Conservation (phyloP, 2,888 invertebrate species). For the Leptopilina drosophilae region DNA sequence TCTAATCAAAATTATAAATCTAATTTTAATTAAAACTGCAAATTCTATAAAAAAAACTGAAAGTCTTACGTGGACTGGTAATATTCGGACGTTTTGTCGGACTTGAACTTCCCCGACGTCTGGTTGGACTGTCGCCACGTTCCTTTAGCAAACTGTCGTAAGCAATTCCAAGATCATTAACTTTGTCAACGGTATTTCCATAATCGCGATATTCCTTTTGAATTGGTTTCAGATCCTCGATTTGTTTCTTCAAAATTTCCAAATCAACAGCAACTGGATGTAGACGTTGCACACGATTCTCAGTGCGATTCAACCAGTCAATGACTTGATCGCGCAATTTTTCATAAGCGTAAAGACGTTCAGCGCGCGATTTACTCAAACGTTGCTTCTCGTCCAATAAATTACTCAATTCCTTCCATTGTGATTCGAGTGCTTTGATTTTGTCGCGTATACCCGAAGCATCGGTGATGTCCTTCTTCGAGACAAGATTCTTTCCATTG, state of each 20-base stretch:
- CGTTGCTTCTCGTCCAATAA: conserved; percentile 91
- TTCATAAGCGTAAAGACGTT: conserved; percentile 92
- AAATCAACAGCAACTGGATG: conserved; percentile 93
- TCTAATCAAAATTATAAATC: too few species aligned
- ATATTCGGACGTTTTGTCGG: conserved; percentile 87
- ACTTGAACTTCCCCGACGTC: conserved; percentile 86
- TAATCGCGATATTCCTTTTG: conserved; percentile 93
- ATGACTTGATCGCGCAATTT: conserved; percentile 88
- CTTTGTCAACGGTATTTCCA: conserved; percentile 90
- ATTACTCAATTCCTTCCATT: conserved; percentile 92
- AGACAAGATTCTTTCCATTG: conserved; percentile 88
- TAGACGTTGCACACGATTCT: conserved; percentile 85
- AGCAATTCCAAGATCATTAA: conserved; percentile 92
- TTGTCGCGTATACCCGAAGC: conserved; percentile 89
- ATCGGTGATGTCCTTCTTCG: conserved; percentile 93
- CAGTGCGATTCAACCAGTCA: conserved; percentile 91
- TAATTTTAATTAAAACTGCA: background rate
- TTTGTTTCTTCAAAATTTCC: conserved; percentile 89
- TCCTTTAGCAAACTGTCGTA: conserved; percentile 90
- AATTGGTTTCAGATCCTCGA: conserved; percentile 90
- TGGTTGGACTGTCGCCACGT: conserved; percentile 88
- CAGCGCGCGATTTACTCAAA: conserved; percentile 89
- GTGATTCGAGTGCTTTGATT: conserved; percentile 90
- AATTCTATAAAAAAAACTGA: background rate
- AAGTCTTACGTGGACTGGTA: conserved; percentile 80